Conservation (phyloP, 2,113 vertebrate genomes). For the Rhombomys opimus region DNA sequence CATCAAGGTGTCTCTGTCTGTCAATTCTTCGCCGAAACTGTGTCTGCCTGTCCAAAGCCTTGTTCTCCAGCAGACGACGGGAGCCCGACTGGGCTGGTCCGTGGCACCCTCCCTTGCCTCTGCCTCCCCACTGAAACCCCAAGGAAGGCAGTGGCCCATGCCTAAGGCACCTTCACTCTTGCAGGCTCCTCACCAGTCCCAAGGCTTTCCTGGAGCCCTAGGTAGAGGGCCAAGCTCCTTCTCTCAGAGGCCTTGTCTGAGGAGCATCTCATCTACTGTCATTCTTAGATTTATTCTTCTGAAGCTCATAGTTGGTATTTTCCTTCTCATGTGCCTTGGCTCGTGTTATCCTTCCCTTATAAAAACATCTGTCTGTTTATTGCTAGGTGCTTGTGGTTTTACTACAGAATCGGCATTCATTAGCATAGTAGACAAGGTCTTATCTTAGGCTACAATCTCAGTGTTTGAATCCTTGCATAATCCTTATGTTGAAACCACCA, state of each 20-base stretch:
- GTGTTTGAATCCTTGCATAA: too few relatives aligned
- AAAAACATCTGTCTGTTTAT: background rate
- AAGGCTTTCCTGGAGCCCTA: background rate
- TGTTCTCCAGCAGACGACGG: too few relatives aligned
- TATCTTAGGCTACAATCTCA: background rate
- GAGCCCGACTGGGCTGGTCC: too few relatives aligned
- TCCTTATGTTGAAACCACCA: background rate
- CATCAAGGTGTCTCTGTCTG: too few relatives aligned
- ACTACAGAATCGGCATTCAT: background rate
- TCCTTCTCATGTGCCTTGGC: background rate
- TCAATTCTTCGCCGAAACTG: too few relatives aligned
- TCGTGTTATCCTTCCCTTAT: background rate
- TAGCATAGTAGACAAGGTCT: background rate
- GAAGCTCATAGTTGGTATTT: background rate
- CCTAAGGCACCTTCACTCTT: background rate
- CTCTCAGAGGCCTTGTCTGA: background rate
- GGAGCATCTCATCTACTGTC: background rate
- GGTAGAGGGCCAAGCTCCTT: background rate
- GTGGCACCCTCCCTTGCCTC: too few relatives aligned
- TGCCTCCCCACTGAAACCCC: background rate
- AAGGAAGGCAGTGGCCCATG: fast-evolving
- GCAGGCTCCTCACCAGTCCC: background rate
- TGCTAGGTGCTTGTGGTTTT: background rate
- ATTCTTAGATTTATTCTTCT: background rate
- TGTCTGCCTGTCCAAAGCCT: too few relatives aligned